Percentiles rank a stretch among this genome's conserved stretches.
Conservation (phyloP, 2,113 vertebrate genomes). For the Strix aluco region DNA sequence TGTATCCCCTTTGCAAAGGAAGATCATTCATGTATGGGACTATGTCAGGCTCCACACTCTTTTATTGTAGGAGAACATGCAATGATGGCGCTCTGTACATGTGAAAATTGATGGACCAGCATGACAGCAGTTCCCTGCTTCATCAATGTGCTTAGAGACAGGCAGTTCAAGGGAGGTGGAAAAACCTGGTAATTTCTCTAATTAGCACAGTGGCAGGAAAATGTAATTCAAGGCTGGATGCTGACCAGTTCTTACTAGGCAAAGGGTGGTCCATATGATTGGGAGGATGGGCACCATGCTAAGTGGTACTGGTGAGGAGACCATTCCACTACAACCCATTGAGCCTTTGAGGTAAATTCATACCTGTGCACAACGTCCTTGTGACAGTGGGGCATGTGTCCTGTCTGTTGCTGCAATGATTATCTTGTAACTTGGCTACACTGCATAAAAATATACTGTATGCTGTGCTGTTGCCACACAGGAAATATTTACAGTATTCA, state of each 20-base stretch:
- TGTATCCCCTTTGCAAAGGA: not conserved
- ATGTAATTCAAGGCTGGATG: not conserved
- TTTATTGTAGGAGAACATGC: not conserved
- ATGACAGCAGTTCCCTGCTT: not conserved
- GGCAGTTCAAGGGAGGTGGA: not conserved
- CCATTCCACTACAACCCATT: not conserved
- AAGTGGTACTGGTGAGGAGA: not conserved
- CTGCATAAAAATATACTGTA: not conserved
- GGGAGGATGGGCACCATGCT: not conserved
- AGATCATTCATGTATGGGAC: not conserved
- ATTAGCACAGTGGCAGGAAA: rapidly evolving
- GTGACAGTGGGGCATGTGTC: not conserved
- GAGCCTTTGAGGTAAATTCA: not conserved
- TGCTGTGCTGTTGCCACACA: not conserved
- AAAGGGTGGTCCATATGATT: not conserved
- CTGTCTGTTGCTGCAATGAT: not conserved
- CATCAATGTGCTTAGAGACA: not conserved
- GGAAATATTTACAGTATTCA: not conserved
- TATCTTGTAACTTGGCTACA: not conserved
- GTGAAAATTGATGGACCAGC: not conserved
- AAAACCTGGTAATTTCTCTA: not conserved
- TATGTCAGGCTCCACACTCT: not conserved
- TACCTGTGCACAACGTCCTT: not conserved
- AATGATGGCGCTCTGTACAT: not conserved
- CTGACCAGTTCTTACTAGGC: not conserved